Conservation (phyloP, 2,888 invertebrate genomes). For the Machimus atricapillus region DNA sequence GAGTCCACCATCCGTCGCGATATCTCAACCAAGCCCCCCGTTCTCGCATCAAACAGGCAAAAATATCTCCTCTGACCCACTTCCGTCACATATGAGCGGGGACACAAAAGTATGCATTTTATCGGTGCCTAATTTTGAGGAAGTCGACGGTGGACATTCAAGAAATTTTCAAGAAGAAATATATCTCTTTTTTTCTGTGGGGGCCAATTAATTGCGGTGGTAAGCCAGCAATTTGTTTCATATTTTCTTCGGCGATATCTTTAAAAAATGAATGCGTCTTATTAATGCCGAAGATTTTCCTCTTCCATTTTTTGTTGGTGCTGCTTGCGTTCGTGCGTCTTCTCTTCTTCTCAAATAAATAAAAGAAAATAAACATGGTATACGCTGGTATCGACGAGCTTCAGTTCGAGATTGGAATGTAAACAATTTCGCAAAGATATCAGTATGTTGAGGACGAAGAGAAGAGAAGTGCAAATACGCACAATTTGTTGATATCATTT, state of each 20-base stretch:
- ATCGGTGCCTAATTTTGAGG: slow-evolving; percentile 10
- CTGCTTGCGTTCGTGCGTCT: background rate
- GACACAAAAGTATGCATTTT: slow-evolving; percentile 19
- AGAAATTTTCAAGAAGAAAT: background rate
- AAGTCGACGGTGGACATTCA: background rate
- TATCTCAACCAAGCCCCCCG: background rate
- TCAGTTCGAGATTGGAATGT: background rate
- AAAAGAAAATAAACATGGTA: background rate
- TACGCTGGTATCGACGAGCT: background rate
- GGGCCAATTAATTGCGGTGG: background rate
- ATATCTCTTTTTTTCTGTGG: background rate
- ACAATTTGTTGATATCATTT: background rate
- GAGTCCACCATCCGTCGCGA: background rate
- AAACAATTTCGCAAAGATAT: background rate
- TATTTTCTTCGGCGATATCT: background rate
- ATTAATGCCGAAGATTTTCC: background rate
- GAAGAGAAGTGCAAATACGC: background rate
- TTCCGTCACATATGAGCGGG: slow-evolving; percentile 14
- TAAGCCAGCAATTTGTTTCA: background rate
- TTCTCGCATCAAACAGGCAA: background rate
- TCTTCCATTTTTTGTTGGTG: background rate
- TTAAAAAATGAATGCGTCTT: background rate
- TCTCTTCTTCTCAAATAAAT: background rate
- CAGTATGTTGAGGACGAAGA: background rate
- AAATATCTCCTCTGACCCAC: slow-evolving; percentile 16